phyloP scores from a whole-genome alignment of 2,797 vertebrate genomes.

The Silurus lanzhouensis region DNA sequence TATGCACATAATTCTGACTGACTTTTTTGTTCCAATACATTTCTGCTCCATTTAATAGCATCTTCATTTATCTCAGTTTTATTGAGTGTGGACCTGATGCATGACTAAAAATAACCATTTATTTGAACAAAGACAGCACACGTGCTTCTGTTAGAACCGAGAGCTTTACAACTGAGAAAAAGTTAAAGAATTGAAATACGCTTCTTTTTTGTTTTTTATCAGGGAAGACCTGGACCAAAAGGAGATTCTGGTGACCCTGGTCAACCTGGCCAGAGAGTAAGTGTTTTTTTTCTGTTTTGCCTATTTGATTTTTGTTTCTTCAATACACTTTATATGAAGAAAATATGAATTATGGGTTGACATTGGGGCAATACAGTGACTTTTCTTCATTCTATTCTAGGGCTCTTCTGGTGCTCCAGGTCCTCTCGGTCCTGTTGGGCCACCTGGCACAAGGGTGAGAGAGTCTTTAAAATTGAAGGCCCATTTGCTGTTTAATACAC shows the following conservation, averaged over 20 bases:
- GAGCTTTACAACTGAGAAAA: not conserved
- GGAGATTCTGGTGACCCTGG: constrained; percentile 92
- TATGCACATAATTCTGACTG: constrained; percentile 28
- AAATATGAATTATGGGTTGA: not conserved
- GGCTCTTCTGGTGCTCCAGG: constrained; percentile 86
- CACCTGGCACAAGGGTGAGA: constrained; percentile 89
- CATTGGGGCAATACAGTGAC: too few species aligned
- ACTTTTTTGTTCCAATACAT: not conserved
- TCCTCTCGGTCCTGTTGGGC: constrained; percentile 87
- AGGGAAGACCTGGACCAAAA: constrained; percentile 96
- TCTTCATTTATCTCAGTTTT: constrained; percentile 32
- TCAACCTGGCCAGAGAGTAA: constrained; percentile 84
- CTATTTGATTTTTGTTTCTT: constrained; percentile 46
- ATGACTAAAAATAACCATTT: constrained; percentile 28
- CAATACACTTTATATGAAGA: not conserved
- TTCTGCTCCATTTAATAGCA: constrained; percentile 8
- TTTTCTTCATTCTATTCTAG: constrained; percentile 70
- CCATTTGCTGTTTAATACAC: constrained; percentile 14
- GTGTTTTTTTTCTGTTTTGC: constrained; percentile 61
- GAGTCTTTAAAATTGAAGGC: constrained; percentile 31
- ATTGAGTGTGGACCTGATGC: constrained; percentile 24
- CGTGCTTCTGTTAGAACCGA: not conserved
- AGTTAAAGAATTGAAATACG: constrained; percentile 4
- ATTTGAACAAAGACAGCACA: not conserved
- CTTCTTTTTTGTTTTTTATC: constrained; percentile 41